Percentiles rank a stretch among this genome's conserved stretches.
These are phyloP conservation scores for Holcopasites calliopsidis DNA, from an alignment of 1,140 invertebrate species.

Conservation along the genomic window DNA sequence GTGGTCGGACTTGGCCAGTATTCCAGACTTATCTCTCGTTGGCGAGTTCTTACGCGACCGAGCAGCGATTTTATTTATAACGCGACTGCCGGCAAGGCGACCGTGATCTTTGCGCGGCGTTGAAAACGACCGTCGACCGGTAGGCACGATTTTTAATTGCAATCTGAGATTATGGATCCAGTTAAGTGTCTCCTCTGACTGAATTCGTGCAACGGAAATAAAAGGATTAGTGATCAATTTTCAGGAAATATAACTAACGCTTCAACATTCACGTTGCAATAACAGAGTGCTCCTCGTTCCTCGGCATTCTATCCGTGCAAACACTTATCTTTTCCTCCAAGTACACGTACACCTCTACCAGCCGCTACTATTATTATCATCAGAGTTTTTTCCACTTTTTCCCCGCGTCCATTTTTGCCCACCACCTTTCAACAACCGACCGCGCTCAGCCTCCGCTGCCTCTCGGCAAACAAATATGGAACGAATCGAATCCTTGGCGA, in stretches of 20 bases:
- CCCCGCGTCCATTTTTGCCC: too few relatives aligned
- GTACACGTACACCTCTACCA: too few relatives aligned
- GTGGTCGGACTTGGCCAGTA: neutral
- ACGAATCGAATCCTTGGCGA: neutral
- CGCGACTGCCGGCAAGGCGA: neutral
- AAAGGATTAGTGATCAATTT: too few relatives aligned
- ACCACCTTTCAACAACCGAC: neutral
- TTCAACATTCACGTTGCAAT: neutral
- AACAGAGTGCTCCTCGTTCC: neutral
- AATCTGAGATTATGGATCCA: too few relatives aligned
- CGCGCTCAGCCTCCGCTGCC: neutral
- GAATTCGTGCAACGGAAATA: too few relatives aligned
- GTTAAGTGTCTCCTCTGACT: too few relatives aligned
- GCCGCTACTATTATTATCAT: too few relatives aligned
- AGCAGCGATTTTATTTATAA: slow-evolving; percentile 22
- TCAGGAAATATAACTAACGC: too few relatives aligned
- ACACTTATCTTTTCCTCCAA: too few relatives aligned
- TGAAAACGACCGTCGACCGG: neutral
- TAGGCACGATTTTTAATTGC: neutral
- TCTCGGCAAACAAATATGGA: neutral
- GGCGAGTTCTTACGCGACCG: neutral
- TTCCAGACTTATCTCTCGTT: neutral
- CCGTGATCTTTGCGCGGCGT: slow-evolving; percentile 35
- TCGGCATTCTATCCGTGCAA: too few relatives aligned
- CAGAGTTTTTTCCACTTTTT: too few relatives aligned